Base-by-base conservation (phyloP, 2,113 vertebrate species). In the Alouatta palliata region DNA sequence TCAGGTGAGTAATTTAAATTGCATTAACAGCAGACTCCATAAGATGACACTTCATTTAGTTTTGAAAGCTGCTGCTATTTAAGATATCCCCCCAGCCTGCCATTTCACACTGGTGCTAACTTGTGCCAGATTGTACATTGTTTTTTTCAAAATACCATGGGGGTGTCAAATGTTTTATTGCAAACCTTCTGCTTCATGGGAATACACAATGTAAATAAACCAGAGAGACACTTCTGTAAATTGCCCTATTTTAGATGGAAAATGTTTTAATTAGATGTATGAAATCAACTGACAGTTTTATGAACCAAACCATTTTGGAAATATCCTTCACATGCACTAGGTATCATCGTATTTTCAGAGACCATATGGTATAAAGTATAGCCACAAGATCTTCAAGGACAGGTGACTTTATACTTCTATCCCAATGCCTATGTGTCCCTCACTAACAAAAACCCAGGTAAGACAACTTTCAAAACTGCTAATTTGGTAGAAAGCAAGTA, bases 1-100 rank as follows among this genome's bases (percentile, higher is more conserved):
- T 98, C 96, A 97, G 86, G 87, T 96, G 96, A 97, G 95, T 87
- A 97, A 98, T 98, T 98, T 98, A 96, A 98, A 98, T 96, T 97
- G 64, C 94, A 94, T 96, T 98, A 96, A 73, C 97, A 97, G 97
- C 75, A 95, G 66, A 75, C 96, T 97, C 64, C 80, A 97, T 97
- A 97, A 97, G 96, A 58, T 96, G 91, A 83, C 90, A 96, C 97
- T 98, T 98, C 27, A 96, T 97, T 97, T 97, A 92, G 64, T 96
- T 97, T 98, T 94, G 88, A 43, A 95, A 97, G 95, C 97, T 97
- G 73, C 8, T 96, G 20, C 83, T 95, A 64, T 97, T 98, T 90
- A 96, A 96, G 91, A 96, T 96, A 82, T 89, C 91, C 94, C 96
- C 87, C 90, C 93, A 97, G 90, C 61, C 94, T 98, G 96, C 95